Percentiles rank a stretch among this genome's conserved stretches.
These are phyloP conservation scores for Drosophila parthenogenetica DNA, from an alignment of 2,888 invertebrate genomes.

Conservation along the genomic window DNA sequence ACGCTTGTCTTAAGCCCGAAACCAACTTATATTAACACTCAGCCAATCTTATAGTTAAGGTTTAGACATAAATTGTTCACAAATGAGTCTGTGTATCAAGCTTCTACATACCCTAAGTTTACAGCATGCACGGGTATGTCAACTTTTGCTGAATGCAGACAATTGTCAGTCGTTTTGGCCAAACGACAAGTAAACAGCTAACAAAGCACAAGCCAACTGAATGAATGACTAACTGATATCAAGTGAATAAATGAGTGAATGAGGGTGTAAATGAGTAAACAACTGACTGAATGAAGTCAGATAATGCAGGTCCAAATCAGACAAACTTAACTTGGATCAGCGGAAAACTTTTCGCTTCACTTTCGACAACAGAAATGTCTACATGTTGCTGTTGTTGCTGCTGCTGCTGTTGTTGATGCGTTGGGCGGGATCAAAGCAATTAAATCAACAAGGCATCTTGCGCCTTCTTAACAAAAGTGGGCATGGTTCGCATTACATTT, in stretches of 20 bases:
- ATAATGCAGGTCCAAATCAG: conserved; percentile 34
- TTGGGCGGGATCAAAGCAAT: conserved; percentile 54
- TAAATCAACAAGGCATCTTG: conserved; percentile 61
- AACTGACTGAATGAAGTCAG: conserved; percentile 4
- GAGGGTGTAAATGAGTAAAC: conserved; percentile 12
- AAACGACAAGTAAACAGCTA: not conserved
- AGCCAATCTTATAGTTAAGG: too few relatives aligned
- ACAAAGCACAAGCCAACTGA: conserved; percentile 25
- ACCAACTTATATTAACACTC: too few relatives aligned
- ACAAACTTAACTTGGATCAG: conserved; percentile 25
- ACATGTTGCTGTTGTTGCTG: conserved; percentile 35
- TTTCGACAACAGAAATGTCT: conserved; percentile 21
- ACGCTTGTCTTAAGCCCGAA: too few relatives aligned
- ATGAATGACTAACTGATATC: conserved; percentile 21
- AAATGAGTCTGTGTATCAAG: too few relatives aligned
- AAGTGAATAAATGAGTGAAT: conserved; percentile 16
- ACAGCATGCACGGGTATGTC: too few relatives aligned
- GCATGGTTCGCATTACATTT: conserved; percentile 53
- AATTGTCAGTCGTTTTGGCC: too few relatives aligned
- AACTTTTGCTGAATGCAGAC: too few relatives aligned
- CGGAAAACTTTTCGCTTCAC: conserved; percentile 18
- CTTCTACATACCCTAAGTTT: too few relatives aligned
- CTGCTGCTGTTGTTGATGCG: conserved; percentile 22
- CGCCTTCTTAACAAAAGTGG: conserved; percentile 18
- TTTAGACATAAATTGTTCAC: too few relatives aligned